These are phyloP conservation scores for Leptocoma aspasia DNA, from an alignment of 2,113 vertebrate species.

Conservation along the genomic window DNA sequence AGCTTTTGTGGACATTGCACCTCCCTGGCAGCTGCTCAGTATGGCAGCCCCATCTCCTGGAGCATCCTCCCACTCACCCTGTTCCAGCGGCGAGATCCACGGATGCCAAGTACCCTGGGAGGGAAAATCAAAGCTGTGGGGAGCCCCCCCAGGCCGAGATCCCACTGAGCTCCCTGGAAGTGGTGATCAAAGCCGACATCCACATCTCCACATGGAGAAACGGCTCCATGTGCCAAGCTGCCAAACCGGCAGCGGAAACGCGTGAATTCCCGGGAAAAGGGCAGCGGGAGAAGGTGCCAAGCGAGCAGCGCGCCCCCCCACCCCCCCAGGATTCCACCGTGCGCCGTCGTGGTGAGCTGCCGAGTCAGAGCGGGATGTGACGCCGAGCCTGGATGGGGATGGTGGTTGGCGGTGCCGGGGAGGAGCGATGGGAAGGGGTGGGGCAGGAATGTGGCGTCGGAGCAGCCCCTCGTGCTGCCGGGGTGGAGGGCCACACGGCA, in stretches of 20 bases:
- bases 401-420: background rate
- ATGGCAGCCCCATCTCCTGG: background rate
- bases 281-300: background rate
- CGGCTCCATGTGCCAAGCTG: background rate
- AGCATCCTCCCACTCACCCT: background rate
- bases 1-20: accelerated
- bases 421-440: background rate
- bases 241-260: background rate
- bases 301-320: background rate
- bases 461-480: background rate
- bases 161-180: background rate
- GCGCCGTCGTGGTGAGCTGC: accelerated
- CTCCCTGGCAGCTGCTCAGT: background rate
- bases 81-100: background rate
- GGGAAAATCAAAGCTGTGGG: background rate
- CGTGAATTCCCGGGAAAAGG: background rate
- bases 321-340: accelerated
- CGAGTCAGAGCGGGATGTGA: background rate
- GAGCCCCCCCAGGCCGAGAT: background rate
- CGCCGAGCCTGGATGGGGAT: accelerated
- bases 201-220: background rate
- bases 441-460: accelerated
- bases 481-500: accelerated
- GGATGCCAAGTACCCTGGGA: background rate
- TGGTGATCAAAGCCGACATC: background rate